These are phyloP conservation scores for Cyrtonyx montezumae DNA, from an alignment of 2,113 vertebrate genomes.

Conservation along the genomic window DNA sequence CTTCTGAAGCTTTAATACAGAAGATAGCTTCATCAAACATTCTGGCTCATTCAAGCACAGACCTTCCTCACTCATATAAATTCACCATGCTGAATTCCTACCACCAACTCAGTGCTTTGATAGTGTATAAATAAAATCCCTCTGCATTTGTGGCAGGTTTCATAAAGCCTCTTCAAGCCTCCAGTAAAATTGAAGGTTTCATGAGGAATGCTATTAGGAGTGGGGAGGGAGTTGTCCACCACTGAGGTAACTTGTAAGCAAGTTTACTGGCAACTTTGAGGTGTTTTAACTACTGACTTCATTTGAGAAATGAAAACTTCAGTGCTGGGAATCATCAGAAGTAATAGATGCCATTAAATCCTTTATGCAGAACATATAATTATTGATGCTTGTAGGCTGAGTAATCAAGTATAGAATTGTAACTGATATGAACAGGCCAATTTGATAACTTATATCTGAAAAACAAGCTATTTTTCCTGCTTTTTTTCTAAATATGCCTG, in stretches of 20 bases:
- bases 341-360: background rate
- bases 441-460: background rate
- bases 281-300: background rate
- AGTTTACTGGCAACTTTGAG: background rate
- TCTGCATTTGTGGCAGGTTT: background rate
- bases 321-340: background rate
- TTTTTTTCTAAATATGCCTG: background rate
- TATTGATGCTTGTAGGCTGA: background rate
- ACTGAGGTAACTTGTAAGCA: background rate
- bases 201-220: background rate
- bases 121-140: background rate
- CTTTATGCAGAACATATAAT: background rate
- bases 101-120: background rate
- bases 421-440: background rate
- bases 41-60: background rate
- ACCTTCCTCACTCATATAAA: background rate
- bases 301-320: background rate
- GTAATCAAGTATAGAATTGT: background rate
- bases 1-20: constrained; percentile 34
- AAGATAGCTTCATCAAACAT: constrained; percentile 27
- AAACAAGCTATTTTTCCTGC: background rate
- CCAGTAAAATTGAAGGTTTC: background rate
- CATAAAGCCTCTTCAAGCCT: background rate
- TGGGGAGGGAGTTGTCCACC: background rate
- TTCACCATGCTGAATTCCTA: background rate